Percentiles rank a stretch among this genome's conserved stretches.
Conservation (phyloP, 35 echinoderm and acorn worm genomes). For the Heliocidaris tuberculata region DNA sequence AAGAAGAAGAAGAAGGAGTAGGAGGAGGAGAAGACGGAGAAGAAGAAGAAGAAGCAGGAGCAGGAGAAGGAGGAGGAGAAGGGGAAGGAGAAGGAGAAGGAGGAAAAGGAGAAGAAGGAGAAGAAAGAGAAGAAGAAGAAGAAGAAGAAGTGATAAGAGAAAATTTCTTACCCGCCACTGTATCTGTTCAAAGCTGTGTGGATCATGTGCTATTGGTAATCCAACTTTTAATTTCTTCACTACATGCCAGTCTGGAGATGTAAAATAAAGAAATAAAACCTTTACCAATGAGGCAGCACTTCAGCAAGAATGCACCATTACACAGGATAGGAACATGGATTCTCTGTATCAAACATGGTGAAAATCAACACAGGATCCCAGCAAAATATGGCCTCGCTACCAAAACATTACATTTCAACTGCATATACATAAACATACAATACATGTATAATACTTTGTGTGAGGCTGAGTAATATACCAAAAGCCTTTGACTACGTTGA, state of each 20-base stretch:
- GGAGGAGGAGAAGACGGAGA: too few relatives aligned
- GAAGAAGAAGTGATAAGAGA: not conserved
- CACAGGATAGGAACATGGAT: not conserved
- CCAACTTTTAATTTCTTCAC: conserved; percentile 90
- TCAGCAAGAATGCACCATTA: not conserved
- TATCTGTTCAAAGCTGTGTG: conserved; percentile 88
- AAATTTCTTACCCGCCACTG: conserved; percentile 85
- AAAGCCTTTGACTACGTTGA: not conserved
- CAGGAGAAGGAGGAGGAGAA: not conserved
- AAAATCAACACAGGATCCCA: too few relatives aligned
- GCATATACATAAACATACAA: not conserved
- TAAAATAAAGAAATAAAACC: not conserved
- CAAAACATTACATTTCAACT: too few relatives aligned
- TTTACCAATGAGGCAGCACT: not conserved
- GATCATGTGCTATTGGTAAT: conserved; percentile 90
- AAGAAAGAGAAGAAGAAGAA: not conserved
- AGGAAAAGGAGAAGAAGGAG: not conserved
- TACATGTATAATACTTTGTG: not conserved
- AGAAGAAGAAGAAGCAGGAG: too few relatives aligned
- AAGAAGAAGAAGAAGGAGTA: too few relatives aligned
- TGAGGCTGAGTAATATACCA: not conserved
- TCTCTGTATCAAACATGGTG: not conserved
- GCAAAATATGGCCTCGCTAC: too few relatives aligned
- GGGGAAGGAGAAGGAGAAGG: not conserved
- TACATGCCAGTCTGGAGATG: conserved; percentile 74